Base-by-base conservation (phyloP, 2,797 vertebrate species). In the Scleropages formosus region DNA sequence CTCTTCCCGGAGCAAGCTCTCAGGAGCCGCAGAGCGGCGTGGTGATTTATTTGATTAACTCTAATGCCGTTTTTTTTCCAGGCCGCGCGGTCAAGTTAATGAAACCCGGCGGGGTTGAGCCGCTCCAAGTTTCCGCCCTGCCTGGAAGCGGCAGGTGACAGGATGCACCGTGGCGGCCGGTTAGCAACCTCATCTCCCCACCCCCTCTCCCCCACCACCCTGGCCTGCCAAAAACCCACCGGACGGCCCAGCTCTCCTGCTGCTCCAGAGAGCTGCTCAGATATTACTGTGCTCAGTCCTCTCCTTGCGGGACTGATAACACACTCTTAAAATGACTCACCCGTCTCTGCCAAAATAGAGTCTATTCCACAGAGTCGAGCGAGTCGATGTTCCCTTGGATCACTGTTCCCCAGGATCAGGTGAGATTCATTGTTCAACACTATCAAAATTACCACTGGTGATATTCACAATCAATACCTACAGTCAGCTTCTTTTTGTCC, bases 41-140 rank as follows among this genome's bases (percentile, higher is more conserved):
- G 15, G 16, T 16, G 76, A 73, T 88, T 87, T 88, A 84, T 91
- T 88, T 92, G 90, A 92, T 92, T 90, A 90, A 86, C 85, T 87
- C 85, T 90, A 91, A 92, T 89, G 84, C 90, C 78, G 16, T 80
- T 87, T 84, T 90, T 91, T 88, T 39, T 39, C 31, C 31, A 89
- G 84, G 85, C 88, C 91, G 90, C 92, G 91, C 85, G 85, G 92
- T 91, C 90, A 93, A 87, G 91, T 92, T 93, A 93, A 93, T 93
- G 91, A 92, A 92, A 93, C 91, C 91, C 92, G 84, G 87, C 88
- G 80, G 90, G 90, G 85, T 84, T 80, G 83, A 86, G 84, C 87
- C 84, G 87, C 81, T 83, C 76, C 78, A 75, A 84, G 74, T 84
- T 88, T 85, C 87, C 83, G 86, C 83, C 92, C 91, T n/a, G 79